Evolutionary conservation across 2,888 invertebrate species (phyloP).

Genomic region (Temnothorax rugatulus): DNA sequence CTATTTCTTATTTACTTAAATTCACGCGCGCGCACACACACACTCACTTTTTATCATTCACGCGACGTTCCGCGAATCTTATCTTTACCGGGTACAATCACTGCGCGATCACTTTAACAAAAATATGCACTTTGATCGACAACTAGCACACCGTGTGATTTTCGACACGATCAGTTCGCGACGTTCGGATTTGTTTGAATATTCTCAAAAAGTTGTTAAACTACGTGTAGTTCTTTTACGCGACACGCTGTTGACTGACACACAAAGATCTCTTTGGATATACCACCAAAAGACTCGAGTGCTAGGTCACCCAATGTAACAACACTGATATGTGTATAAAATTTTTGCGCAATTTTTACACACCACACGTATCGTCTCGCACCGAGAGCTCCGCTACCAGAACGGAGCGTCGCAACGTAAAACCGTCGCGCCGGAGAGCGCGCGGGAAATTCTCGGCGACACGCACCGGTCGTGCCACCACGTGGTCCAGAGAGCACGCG

Average conservation of each 20-base stretch:
- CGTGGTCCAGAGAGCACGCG: slow-evolving; percentile 30
- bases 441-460: slow-evolving; percentile 2
- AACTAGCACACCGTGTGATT: background rate
- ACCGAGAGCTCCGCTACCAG: background rate
- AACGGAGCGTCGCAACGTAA: background rate
- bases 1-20: background rate
- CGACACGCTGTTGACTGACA: background rate
- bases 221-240: background rate
- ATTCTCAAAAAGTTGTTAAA: background rate
- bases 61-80: background rate
- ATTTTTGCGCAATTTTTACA: background rate
- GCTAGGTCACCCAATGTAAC: background rate
- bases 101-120: slow-evolving; percentile 5
- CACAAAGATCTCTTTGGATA: background rate
- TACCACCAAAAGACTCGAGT: background rate
- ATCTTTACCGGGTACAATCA: background rate
- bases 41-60: slow-evolving; percentile 5
- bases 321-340: background rate
- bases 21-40: background rate
- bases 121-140: background rate
- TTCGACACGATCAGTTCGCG: background rate
- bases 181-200: background rate
- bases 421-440: background rate
- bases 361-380: background rate
- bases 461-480: slow-evolving; percentile 20